Evolutionary conservation across 2,888 invertebrate species (phyloP).

Genomic region (Argyresthia goedartella): DNA sequence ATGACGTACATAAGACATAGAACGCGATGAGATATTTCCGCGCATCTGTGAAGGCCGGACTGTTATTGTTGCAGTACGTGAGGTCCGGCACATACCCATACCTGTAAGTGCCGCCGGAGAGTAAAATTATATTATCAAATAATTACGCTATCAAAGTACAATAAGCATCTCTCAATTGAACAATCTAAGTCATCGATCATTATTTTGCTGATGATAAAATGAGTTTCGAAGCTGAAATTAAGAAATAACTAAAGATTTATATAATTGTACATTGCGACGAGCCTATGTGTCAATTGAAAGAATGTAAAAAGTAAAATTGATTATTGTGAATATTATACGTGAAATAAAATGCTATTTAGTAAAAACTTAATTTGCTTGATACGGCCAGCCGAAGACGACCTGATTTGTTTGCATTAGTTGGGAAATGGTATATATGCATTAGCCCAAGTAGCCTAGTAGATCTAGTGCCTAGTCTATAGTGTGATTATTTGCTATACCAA

Average conservation of each 20-base stretch:
- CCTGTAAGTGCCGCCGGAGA: too few relatives aligned
- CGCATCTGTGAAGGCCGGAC: too few relatives aligned
- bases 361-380: conserved; percentile 12
- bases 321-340: conserved; percentile 40
- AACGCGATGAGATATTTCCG: too few relatives aligned
- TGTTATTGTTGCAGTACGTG: too few relatives aligned
- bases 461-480: too few relatives aligned
- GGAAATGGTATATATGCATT: background rate
- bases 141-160: background rate
- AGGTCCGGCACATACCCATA: too few relatives aligned
- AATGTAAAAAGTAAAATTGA: conserved; percentile 53
- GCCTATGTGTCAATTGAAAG: conserved; percentile 66
- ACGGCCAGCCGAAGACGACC: conserved; percentile 2
- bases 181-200: background rate
- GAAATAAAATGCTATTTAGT: conserved; percentile 19
- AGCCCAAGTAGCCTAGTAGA: too few relatives aligned
- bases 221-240: conserved; percentile 23
- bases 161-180: background rate
- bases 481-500: too few relatives aligned
- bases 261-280: conserved; percentile 56
- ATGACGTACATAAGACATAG: too few relatives aligned
- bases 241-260: conserved; percentile 26
- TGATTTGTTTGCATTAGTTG: background rate
- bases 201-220: too few relatives aligned
- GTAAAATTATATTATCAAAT: too few relatives aligned